Evolutionary conservation across 2,888 invertebrate species (phyloP).

Genomic region (Tromatobia lineatoria): DNA sequence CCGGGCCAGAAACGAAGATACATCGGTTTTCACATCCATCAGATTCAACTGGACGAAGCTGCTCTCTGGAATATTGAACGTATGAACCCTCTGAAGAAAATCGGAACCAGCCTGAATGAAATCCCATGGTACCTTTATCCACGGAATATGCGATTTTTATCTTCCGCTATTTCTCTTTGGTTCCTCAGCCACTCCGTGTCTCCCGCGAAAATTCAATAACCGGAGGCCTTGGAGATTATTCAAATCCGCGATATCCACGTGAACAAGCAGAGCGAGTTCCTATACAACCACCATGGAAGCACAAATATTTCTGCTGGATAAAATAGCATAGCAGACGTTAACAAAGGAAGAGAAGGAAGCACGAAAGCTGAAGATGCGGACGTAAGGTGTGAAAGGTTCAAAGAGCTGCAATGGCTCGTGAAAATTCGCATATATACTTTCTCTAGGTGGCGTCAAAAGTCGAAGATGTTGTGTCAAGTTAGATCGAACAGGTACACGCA

Average conservation of each 20-base stretch:
- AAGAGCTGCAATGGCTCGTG: conserved; percentile 55
- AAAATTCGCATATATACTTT: conserved; percentile 39
- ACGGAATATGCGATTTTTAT: conserved; percentile 55
- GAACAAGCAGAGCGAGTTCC: conserved; percentile 52
- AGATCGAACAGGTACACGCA: conserved; percentile 22
- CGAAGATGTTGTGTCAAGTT: conserved; percentile 41
- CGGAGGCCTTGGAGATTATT: conserved; percentile 64
- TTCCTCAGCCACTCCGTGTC: conserved; percentile 14
- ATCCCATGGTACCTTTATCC: conserved; percentile 5
- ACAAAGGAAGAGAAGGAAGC: conserved; percentile 24
- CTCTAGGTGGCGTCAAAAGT: conserved; percentile 38
- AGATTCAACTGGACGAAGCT: not conserved
- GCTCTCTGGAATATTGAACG: not conserved
- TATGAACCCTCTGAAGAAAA: conserved; percentile 2
- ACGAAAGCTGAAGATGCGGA: conserved; percentile 38
- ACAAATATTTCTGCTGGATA: conserved; percentile 60
- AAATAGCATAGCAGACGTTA: conserved; percentile 53
- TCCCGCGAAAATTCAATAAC: conserved; percentile 59
- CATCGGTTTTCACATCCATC: not conserved
- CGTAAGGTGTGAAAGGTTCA: conserved; percentile 48
- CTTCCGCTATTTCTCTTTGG: conserved; percentile 42
- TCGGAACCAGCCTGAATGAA: conserved; percentile 16
- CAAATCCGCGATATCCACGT: conserved; percentile 49
- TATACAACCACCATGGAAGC: conserved; percentile 23
- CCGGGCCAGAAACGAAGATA: not conserved